phyloP scores from a whole-genome alignment of 2,113 vertebrate species.

The Ciconia stormi region DNA sequence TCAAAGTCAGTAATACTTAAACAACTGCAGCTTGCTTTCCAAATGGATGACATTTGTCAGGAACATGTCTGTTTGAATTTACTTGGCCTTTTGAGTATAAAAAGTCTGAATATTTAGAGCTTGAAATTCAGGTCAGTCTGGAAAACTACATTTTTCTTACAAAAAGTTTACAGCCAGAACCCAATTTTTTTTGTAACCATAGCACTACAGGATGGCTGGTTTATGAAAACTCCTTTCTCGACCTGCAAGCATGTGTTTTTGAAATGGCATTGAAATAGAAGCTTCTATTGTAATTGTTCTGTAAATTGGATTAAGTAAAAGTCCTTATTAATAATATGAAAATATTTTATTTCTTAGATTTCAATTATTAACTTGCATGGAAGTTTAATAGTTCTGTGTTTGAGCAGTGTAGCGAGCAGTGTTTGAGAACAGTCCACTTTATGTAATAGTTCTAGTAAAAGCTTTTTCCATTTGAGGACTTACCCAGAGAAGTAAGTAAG shows the following conservation, averaged over 20 bases:
- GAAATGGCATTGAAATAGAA: neutral
- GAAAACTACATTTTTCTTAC: conserved; percentile 18
- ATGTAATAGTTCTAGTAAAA: conserved; percentile 16
- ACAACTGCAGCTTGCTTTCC: conserved; percentile 25
- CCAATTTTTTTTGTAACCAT: neutral
- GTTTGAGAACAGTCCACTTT: neutral
- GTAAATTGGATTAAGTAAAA: neutral
- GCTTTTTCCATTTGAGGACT: conserved; percentile 24
- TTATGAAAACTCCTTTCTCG: neutral
- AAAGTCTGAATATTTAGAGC: conserved; percentile 23
- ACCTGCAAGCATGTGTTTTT: neutral
- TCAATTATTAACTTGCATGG: neutral
- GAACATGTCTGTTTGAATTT: conserved; percentile 30
- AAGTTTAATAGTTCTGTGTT: neutral
- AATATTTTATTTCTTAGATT: neutral
- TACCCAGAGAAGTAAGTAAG: conserved; percentile 11
- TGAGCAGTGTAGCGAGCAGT: neutral
- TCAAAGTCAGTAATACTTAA: conserved; percentile 43
- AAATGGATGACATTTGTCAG: conserved; percentile 43
- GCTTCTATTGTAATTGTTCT: neutral
- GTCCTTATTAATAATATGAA: neutral
- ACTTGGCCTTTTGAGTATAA: conserved; percentile 18
- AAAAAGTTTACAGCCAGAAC: neutral
- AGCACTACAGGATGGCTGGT: neutral
- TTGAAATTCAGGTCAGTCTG: conserved; percentile 25